These are phyloP conservation scores for Choloepus didactylus DNA, from an alignment of 2,797 vertebrate species.

Conservation along the genomic window DNA sequence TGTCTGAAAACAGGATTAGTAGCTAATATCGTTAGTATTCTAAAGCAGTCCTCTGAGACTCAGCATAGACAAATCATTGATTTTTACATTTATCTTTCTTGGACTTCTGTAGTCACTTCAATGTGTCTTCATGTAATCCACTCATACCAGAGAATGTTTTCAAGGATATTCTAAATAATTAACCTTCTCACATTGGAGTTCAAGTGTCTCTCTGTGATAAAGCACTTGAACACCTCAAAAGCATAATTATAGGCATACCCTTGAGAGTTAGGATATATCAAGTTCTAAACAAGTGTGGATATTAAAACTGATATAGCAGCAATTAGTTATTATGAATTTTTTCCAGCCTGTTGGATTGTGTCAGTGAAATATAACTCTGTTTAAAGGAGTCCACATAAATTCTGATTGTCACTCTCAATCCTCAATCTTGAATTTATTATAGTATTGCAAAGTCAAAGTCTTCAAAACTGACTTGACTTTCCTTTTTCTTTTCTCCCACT, in stretches of 20 bases:
- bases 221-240: slow-evolving; percentile 81
- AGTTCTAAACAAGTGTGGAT: slow-evolving; percentile 75
- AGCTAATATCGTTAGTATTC: slow-evolving; percentile 75
- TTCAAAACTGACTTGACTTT: slow-evolving; percentile 44
- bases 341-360: slow-evolving; percentile 64
- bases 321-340: slow-evolving; percentile 78
- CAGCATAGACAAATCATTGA: slow-evolving; percentile 71
- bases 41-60: slow-evolving; percentile 64
- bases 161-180: slow-evolving; percentile 83
- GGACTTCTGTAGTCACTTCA: slow-evolving; percentile 75
- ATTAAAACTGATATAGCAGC: slow-evolving; percentile 78
- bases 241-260: slow-evolving; percentile 78
- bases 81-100: slow-evolving; percentile 81
- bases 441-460: slow-evolving; percentile 57
- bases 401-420: slow-evolving; percentile 26
- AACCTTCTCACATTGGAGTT: slow-evolving; percentile 82
- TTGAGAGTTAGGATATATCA: slow-evolving; percentile 73
- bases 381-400: slow-evolving; percentile 46
- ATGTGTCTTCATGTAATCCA: slow-evolving; percentile 80
- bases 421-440: slow-evolving; percentile 36
- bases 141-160: slow-evolving; percentile 79
- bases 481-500: background rate
- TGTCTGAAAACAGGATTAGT: slow-evolving; percentile 65
- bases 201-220: slow-evolving; percentile 83
- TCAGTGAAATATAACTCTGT: slow-evolving; percentile 69